Evolutionary conservation across 2,113 vertebrate species (phyloP).

Genomic region (Phasianus colchicus): DNA sequence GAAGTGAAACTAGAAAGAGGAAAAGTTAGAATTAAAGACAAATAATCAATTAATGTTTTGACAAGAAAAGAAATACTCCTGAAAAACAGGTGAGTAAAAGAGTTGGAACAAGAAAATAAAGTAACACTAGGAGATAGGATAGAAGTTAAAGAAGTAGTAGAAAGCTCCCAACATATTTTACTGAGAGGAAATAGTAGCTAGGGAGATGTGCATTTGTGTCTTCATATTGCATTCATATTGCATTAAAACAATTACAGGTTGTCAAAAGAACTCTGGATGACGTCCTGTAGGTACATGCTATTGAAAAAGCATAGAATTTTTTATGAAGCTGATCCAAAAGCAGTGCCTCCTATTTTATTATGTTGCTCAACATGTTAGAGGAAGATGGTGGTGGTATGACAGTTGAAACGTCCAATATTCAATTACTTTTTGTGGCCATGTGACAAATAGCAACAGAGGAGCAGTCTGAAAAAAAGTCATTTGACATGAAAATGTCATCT

Average conservation of each 20-base stretch:
- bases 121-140: not conserved
- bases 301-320: not conserved
- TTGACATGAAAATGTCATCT: no score
- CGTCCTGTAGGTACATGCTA: not conserved
- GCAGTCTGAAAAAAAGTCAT: no score
- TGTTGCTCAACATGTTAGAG: no score
- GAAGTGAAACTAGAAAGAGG: not conserved
- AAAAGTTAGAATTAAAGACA: not conserved
- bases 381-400: no score
- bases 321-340: no score
- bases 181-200: not conserved
- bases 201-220: not conserved
- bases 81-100: not conserved
- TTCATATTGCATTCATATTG: rapidly evolving
- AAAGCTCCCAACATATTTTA: not conserved
- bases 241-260: not conserved
- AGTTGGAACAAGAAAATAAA: not conserved
- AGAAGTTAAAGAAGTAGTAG: not conserved
- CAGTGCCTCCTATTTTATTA: no score
- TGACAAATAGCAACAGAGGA: no score
- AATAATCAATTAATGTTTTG: not conserved
- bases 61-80: not conserved
- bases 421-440: no score
- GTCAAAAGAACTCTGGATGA: not conserved
- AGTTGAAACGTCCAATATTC: no score